Base-by-base conservation (phyloP, 2,113 vertebrate genomes). In the Mus spicilegus region DNA sequence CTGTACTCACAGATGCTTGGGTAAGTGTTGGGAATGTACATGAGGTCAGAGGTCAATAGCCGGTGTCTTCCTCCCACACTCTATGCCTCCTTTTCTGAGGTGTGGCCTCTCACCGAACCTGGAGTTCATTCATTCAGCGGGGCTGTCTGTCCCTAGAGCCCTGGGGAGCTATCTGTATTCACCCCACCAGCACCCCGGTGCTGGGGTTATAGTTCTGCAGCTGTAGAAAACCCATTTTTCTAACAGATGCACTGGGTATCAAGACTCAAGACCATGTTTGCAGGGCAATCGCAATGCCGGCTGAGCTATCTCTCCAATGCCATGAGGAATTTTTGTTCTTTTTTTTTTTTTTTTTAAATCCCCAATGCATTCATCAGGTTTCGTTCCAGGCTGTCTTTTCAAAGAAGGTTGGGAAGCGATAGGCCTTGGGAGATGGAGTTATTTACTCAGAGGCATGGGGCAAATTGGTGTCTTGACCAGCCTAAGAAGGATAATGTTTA, bases 301-400 rank as follows among this genome's bases (percentile, higher is more conserved):
- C 42, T 85, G 61, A 69, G 67, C 30, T n/a, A 7, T 87, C 85
- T 87, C 11, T 65, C 46, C 30, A 36, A 16, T 13, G 11, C 6
- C 20, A 16, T 19, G 6, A 16, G 20, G 26, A 9, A 46, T 54
- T 54, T 54, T 78, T 77, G 0, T 4, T 11, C 16, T 26, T 39
- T 5, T 39, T 63, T 42, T 16, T 7, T 26, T 17, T 6, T 10
- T 1, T 22, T n/a, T n/a, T n/a, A 3, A n/a, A 13, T 1, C 36
- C n/a, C 20, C 13, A 70, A 70, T 16, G 3, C n/a, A 46, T 46
- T 7, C 19, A 39, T n/a, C 6, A 90, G 46, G 16, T 63, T 80
- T 75, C 46, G 39, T n/a, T 72, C 28, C 33, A 46, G 78, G 33
- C 9, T 14, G 7, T 46, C 28, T 86, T 76, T 77, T 42, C 58